phyloP scores from a whole-genome alignment of 2,113 vertebrate species.

The Microcebus tavaratra region DNA sequence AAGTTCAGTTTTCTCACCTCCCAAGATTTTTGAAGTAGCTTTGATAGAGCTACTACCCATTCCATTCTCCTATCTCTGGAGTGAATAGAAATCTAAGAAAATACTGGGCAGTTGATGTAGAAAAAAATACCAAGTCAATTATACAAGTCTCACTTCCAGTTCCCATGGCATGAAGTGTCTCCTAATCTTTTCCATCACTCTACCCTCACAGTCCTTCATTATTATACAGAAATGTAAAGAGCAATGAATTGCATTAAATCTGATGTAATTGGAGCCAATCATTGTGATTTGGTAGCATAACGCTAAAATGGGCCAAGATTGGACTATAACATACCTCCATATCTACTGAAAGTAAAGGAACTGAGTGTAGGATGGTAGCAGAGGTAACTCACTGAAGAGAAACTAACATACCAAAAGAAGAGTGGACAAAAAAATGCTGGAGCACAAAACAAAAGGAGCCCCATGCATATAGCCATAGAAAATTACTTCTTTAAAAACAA shows the following conservation, averaged over 20 bases:
- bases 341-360: not conserved
- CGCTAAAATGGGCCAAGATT: not conserved
- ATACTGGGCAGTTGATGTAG: not conserved
- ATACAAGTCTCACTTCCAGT: not conserved
- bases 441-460: not conserved
- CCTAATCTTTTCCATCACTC: not conserved
- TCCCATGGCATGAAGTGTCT: not conserved
- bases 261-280: not conserved
- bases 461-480: not conserved
- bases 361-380: not conserved
- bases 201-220: not conserved
- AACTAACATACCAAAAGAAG: not conserved
- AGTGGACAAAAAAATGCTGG: not conserved
- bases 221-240: not conserved
- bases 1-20: not conserved
- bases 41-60: not conserved
- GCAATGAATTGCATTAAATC: not conserved
- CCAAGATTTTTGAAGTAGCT: not conserved
- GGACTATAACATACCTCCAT: not conserved
- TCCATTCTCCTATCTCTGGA: not conserved
- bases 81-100: not conserved
- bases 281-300: not conserved
- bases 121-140: not conserved
- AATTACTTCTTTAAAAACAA: not conserved
- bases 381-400: not conserved